Conservation (phyloP, 2,888 invertebrate species). For the Ceriagrion tenellum region DNA sequence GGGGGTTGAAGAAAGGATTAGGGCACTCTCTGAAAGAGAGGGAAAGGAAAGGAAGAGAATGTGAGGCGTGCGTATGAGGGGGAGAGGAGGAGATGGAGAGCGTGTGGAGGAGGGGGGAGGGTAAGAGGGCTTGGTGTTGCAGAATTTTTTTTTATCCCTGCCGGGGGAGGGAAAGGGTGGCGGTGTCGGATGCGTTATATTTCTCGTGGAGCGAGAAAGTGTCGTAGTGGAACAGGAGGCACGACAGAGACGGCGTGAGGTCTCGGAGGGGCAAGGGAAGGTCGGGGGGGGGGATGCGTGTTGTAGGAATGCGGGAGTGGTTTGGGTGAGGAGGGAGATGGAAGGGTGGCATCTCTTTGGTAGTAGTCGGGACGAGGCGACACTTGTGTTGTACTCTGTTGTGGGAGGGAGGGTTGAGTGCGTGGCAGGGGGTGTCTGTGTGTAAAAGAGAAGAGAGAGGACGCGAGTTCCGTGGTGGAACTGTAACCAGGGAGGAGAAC, state of each 20-base stretch:
- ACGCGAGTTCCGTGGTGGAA: neutral
- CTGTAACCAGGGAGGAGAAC: neutral
- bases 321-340: neutral
- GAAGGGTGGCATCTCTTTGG: neutral
- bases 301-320: neutral
- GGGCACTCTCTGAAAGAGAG: neutral
- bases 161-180: neutral
- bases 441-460: neutral
- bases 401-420: neutral
- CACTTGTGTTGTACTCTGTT: neutral
- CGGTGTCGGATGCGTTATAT: conserved; percentile 37
- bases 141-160: neutral
- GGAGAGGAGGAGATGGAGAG: no score
- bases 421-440: neutral
- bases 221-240: conserved; percentile 49
- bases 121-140: neutral
- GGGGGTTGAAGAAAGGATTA: neutral
- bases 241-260: neutral
- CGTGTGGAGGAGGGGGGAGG: no score
- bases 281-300: no score
- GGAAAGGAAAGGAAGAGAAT: neutral
- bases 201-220: neutral
- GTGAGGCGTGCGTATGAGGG: neutral
- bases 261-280: neutral
- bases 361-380: neutral